These are phyloP conservation scores for Maniola hyperantus DNA, from an alignment of 2,888 invertebrate genomes.

Conservation along the genomic window DNA sequence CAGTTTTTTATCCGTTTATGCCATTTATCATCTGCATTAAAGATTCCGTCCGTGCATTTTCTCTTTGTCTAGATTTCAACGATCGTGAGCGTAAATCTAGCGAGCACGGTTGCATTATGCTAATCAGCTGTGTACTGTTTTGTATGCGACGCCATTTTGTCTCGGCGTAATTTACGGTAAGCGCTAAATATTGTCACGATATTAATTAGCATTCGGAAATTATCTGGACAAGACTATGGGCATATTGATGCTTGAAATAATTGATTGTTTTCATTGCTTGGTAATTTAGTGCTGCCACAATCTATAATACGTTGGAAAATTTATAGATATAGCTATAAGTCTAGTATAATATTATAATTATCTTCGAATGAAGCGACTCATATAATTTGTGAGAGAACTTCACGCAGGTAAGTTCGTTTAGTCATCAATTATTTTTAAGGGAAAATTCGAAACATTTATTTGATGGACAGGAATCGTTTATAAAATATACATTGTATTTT, in stretches of 20 bases:
- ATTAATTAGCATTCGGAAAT: slow-evolving; percentile 14
- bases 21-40: not conserved
- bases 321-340: too few relatives aligned
- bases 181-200: slow-evolving; percentile 13
- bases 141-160: slow-evolving; percentile 13
- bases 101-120: slow-evolving; percentile 10
- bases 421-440: too few relatives aligned
- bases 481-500: too few relatives aligned
- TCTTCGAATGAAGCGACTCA: too few relatives aligned
- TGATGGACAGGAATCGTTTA: too few relatives aligned
- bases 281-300: too few relatives aligned
- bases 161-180: slow-evolving; percentile 7
- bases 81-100: slow-evolving; percentile 5
- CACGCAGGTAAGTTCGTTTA: too few relatives aligned
- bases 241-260: slow-evolving; percentile 15
- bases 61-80: not conserved
- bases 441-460: too few relatives aligned
- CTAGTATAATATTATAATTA: too few relatives aligned
- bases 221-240: not conserved
- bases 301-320: too few relatives aligned
- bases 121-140: slow-evolving; percentile 1
- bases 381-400: too few relatives aligned
- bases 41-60: slow-evolving; percentile 1
- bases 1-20: too few relatives aligned
- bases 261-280: not conserved